Percentiles rank a stretch among this genome's conserved stretches.
Evolutionary conservation across 2,888 invertebrate genomes (phyloP).

Genomic region (Trissolcus brochymenae): DNA sequence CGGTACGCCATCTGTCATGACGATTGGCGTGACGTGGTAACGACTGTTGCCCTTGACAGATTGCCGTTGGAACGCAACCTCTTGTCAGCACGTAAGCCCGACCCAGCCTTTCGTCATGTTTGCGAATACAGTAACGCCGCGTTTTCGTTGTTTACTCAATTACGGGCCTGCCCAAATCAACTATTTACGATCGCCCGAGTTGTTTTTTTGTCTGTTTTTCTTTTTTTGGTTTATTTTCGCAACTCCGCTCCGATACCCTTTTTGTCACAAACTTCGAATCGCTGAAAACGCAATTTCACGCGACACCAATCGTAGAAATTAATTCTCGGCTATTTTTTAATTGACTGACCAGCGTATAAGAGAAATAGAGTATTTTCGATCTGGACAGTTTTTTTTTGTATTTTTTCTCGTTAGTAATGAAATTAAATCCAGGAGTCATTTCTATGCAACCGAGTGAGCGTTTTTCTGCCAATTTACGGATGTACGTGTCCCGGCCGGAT

Average conservation of each 20-base stretch:
- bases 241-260: conserved; percentile 58
- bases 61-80: conserved; percentile 50
- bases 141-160: conserved; percentile 50
- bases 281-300: conserved; percentile 34
- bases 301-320: conserved; percentile 22
- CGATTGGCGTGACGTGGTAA: conserved; percentile 56
- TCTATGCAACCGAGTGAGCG: conserved; percentile 13
- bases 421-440: conserved; percentile 6
- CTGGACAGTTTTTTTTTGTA: not conserved
- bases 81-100: conserved; percentile 46
- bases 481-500: conserved; percentile 63
- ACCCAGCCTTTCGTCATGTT: conserved; percentile 35
- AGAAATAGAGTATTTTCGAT: not conserved
- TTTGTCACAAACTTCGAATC: conserved; percentile 29
- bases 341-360: no score
- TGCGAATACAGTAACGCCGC: conserved; percentile 35
- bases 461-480: conserved; percentile 62
- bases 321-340: conserved; percentile 19
- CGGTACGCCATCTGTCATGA: conserved; percentile 55
- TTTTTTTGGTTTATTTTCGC: conserved; percentile 4
- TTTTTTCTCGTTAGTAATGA: not conserved
- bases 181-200: conserved; percentile 26
- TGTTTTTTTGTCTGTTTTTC: not conserved
- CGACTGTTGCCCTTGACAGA: conserved; percentile 58
- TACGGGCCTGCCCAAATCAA: conserved; percentile 37